Evolutionary conservation across 1,140 invertebrate species (phyloP).

Genomic region (Solen grandis): DNA sequence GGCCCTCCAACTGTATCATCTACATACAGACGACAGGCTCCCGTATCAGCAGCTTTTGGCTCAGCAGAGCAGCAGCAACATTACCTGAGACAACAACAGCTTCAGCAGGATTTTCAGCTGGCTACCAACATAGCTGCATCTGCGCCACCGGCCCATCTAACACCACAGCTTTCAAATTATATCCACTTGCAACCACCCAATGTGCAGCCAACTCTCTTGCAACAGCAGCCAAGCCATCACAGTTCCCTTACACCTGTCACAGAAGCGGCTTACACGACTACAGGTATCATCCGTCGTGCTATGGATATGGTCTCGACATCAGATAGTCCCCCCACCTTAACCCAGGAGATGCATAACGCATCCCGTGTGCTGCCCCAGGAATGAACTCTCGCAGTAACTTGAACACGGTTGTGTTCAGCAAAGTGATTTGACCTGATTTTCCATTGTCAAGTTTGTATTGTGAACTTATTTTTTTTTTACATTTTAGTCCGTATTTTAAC

Average conservation of each 20-base stretch:
- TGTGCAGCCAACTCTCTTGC: constrained; percentile 23
- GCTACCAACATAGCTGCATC: constrained; percentile 29
- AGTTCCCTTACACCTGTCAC: constrained; percentile 18
- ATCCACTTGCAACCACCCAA: constrained; percentile 35
- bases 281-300: constrained; percentile 24
- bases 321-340: constrained; percentile 16
- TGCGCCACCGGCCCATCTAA: constrained; percentile 24
- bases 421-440: constrained; percentile 23
- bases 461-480: constrained; percentile 26
- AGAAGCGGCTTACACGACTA: constrained; percentile 17
- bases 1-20: constrained; percentile 7
- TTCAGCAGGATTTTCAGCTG: constrained; percentile 26
- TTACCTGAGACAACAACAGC: constrained; percentile 7
- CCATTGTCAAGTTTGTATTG: not conserved
- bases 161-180: constrained; percentile 15
- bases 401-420: constrained; percentile 4
- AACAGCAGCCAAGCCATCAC: constrained; percentile 23
- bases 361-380: no score
- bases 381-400: constrained; percentile 10
- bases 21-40: constrained; percentile 24
- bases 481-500: not conserved
- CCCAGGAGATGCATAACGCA: constrained; percentile 19
- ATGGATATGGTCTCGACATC: constrained; percentile 23
- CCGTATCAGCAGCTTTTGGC: constrained; percentile 23
- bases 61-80: constrained; percentile 20